Percentiles rank a stretch among this genome's conserved stretches.
These are phyloP conservation scores for Cerastis rubricosa DNA, from an alignment of 2,888 invertebrate species.

Conservation along the genomic window DNA sequence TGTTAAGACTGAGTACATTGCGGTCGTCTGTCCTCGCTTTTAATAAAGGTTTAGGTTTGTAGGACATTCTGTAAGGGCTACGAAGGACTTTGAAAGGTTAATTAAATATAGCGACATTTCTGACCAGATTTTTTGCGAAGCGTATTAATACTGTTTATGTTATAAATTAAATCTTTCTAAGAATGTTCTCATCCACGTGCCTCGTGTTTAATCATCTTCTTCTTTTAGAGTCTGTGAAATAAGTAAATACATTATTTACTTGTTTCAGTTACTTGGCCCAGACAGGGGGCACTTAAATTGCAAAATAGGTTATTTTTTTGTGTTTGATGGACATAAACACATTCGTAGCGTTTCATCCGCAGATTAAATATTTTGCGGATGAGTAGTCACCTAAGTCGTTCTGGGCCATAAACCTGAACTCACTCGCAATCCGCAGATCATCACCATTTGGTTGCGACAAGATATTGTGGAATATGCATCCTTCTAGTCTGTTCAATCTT, in stretches of 20 bases:
- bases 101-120: constrained; percentile 4
- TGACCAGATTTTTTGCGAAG: not conserved
- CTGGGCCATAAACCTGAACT: not conserved
- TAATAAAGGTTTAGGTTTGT: constrained; percentile 20
- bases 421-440: not conserved
- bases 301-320: not conserved
- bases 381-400: too few species aligned
- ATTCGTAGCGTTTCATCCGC: too few species aligned
- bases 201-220: not conserved
- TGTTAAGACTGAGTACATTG: not conserved
- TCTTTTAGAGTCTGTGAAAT: not conserved
- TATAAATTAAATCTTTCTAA: not conserved
- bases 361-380: too few species aligned
- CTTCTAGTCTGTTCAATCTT: not conserved
- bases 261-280: not conserved
- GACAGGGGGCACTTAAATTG: not conserved
- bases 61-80: not conserved
- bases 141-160: not conserved
- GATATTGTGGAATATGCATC: not conserved
- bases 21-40: constrained; percentile 21
- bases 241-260: too few species aligned
- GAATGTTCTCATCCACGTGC: not conserved
- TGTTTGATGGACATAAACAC: not conserved
- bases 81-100: constrained; percentile 2
- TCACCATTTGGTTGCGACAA: not conserved